Percentiles rank a stretch among this genome's conserved stretches.
These are phyloP conservation scores for Drosophila auraria DNA, from an alignment of 1,140 invertebrate species.

Conservation along the genomic window DNA sequence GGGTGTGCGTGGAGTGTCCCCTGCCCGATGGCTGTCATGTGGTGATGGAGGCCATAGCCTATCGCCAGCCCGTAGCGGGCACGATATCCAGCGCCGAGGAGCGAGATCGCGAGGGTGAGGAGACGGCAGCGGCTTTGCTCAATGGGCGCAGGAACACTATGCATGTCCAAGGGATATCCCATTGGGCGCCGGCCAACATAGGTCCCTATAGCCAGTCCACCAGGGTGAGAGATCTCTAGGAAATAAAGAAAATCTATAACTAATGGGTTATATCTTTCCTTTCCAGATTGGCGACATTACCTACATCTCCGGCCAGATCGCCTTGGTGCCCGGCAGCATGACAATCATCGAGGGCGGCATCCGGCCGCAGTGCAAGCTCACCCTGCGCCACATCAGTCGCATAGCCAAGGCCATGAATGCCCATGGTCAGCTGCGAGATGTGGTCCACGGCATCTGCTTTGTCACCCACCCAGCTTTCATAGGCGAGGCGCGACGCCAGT, in stretches of 20 bases:
- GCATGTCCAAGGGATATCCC: slow-evolving; percentile 97
- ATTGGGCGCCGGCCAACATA: slow-evolving; percentile 98
- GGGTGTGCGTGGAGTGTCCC: slow-evolving; percentile 94
- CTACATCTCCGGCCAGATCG: slow-evolving; percentile 96
- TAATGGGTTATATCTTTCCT: slow-evolving; percentile 75
- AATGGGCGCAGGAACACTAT: slow-evolving; percentile 87
- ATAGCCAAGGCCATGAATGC: slow-evolving; percentile 92
- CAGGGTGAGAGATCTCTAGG: slow-evolving; percentile 85
- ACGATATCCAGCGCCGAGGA: slow-evolving; percentile 55
- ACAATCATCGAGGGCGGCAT: slow-evolving; percentile 89
- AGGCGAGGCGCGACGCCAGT: slow-evolving; percentile 90
- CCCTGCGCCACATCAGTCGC: slow-evolving; percentile 92
- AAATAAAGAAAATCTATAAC: too few species aligned
- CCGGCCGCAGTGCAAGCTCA: slow-evolving; percentile 91
- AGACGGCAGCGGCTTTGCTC: slow-evolving; percentile 46
- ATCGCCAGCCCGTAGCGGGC: slow-evolving; percentile 81
- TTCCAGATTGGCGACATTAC: slow-evolving; percentile 90
- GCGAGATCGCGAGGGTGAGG: slow-evolving; percentile 47
- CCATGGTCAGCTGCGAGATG: slow-evolving; percentile 90
- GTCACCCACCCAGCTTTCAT: slow-evolving; percentile 90
- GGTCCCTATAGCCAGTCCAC: slow-evolving; percentile 97
- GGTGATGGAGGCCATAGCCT: slow-evolving; percentile 92
- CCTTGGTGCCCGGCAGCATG: slow-evolving; percentile 94
- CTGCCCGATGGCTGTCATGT: slow-evolving; percentile 90
- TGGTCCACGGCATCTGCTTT: slow-evolving; percentile 94